phyloP scores from a whole-genome alignment of 1,140 invertebrate species.

The Drosophila nebulosa region DNA sequence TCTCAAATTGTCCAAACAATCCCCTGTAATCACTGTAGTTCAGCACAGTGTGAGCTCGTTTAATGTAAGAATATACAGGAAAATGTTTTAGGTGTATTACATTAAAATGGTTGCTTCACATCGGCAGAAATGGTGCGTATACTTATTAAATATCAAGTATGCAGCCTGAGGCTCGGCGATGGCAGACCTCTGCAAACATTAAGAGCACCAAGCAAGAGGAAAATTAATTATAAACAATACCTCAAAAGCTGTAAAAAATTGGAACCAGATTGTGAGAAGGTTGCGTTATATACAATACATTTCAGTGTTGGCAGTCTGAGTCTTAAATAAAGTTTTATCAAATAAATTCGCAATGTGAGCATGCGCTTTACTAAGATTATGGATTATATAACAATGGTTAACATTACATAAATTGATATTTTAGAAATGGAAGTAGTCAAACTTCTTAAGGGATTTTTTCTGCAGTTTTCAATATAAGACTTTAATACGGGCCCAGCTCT shows the following conservation, averaged over 20 bases:
- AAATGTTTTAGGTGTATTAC: constrained; percentile 10
- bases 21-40: neutral
- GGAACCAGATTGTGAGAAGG: neutral
- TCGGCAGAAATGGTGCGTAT: constrained; percentile 39
- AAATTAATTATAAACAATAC: neutral
- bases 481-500: no score
- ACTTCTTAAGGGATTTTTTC: no score
- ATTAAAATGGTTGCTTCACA: constrained; percentile 21
- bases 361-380: no score
- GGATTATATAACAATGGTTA: no score
- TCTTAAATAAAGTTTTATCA: no score
- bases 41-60: neutral
- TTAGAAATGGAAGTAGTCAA: no score
- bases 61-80: neutral
- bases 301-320: no score
- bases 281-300: no score
- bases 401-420: no score
- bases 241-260: neutral
- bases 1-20: constrained; percentile 1
- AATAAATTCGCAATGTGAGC: no score
- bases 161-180: neutral
- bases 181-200: neutral
- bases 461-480: no score
- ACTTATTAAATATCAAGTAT: constrained; percentile 16
- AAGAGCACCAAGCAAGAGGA: neutral